Conservation (phyloP, 1,140 invertebrate species). For the Aphelenchoides avenae region DNA sequence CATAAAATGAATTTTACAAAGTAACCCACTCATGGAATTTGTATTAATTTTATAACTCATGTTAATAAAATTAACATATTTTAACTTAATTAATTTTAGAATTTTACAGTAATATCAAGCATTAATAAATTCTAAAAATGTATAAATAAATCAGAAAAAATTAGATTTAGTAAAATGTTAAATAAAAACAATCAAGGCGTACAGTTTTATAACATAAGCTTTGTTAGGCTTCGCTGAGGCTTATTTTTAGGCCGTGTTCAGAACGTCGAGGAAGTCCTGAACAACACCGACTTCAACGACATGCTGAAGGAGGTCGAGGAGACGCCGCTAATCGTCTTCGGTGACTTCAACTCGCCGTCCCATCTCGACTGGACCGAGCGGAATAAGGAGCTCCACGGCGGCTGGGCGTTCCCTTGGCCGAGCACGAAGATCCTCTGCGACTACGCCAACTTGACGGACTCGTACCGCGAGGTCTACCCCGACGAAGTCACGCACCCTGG, state of each 20-base stretch:
- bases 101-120: no score
- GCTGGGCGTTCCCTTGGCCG: conserved; percentile 38
- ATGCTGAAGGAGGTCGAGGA: conserved; percentile 20
- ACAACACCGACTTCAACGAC: conserved; percentile 17
- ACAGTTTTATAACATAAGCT: no score
- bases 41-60: no score
- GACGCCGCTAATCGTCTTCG: conserved; percentile 45
- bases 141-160: no score
- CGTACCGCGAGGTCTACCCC: conserved; percentile 31
- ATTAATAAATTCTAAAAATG: no score
- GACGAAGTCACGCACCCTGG: conserved; percentile 27
- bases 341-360: conserved; percentile 55
- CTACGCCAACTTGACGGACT: conserved; percentile 21
- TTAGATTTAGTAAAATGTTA: no score
- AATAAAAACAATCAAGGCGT: no score
- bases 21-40: no score
- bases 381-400: conserved; percentile 37
- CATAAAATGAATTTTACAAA: no score
- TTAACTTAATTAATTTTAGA: no score
- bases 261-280: conserved; percentile 28
- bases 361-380: conserved; percentile 53
- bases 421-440: conserved; percentile 23
- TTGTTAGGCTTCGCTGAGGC: no score
- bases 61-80: no score
- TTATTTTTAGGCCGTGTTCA: conserved; percentile 27